A percentile compares a stretch with the other conserved stretches of the same genome.
phyloP scores from a whole-genome alignment of 2,797 vertebrate species.

The Chiroxiphia lanceolata region DNA sequence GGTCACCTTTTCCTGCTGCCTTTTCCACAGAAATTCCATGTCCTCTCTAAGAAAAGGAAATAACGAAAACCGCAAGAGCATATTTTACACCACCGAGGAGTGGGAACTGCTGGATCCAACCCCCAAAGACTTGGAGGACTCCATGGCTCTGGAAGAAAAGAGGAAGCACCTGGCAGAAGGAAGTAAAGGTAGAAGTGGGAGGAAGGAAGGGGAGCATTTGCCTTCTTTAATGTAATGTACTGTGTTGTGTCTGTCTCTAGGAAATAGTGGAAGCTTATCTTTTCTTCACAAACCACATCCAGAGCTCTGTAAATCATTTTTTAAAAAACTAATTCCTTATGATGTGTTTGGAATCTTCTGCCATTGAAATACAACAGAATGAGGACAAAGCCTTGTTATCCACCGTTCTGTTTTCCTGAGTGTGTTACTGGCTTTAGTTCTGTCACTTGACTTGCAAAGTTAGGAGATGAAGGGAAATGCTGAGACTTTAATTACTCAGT shows the following conservation, averaged over 20 bases:
- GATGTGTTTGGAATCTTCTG: not conserved
- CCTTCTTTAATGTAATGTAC: not conserved
- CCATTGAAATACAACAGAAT: not conserved
- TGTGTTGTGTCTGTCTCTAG: not conserved
- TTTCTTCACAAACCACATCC: not conserved
- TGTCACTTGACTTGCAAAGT: not conserved
- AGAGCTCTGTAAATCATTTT: not conserved
- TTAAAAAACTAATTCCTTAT: not conserved
- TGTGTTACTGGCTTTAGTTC: not conserved
- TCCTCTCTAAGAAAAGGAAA: constrained; percentile 85
- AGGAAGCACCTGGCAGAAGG: constrained; percentile 76
- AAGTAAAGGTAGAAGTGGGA: constrained; percentile 75
- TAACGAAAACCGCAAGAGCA: constrained; percentile 84
- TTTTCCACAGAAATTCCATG: constrained; percentile 88
- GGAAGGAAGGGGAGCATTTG: not conserved
- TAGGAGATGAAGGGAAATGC: not conserved
- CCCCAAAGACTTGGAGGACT: constrained; percentile 86
- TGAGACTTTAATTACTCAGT: not conserved
- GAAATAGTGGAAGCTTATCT: not conserved
- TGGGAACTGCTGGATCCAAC: constrained; percentile 93
- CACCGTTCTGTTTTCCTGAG: not conserved
- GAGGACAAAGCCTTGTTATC: not conserved
- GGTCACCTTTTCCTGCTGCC: not conserved
- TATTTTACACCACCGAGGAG: constrained; percentile 93
- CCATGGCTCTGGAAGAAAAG: constrained; percentile 69